Base-by-base conservation (phyloP, 2,113 vertebrate genomes). In the Eulacestoma nigropectus region DNA sequence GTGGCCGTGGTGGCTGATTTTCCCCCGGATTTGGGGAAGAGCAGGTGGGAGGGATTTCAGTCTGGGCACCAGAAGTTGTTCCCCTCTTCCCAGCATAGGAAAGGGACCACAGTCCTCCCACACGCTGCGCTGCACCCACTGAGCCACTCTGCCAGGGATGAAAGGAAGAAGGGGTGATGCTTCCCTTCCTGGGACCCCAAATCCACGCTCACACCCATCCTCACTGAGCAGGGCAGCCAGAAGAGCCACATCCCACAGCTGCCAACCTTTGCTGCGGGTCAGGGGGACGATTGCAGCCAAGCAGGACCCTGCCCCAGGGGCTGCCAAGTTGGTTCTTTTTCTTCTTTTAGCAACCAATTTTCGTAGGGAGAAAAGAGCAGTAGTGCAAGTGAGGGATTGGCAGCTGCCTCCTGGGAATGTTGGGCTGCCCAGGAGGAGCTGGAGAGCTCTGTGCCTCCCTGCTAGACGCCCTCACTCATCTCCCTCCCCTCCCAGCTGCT, bases 1-100 rank as follows among this genome's bases (percentile, higher is more conserved):
- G 1, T 2, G 47, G 49, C 77, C 26, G 2, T 0, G 0, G 8
- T 2, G 21, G 17, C n/a, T 7, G 20, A 73, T 73, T 49, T 62
- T 29, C 49, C 55, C 62, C 50, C 7, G 26, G 32, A 39, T 85
- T 86, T 87, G 30, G 19, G 25, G 42, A 21, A 11, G 10, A 20
- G 39, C 5, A 13, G 27, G 22, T 27, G 60, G 41, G 27, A 27
- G 33, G 32, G 35, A 21, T 84, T 84, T 8, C 16, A 68, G 6
- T 46, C 64, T 42, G 52, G n/a, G 20, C 35, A 75, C 13, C 46
- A 70, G 65, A 63, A 91, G 64, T 49, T 0, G 0, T 83, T 68
- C 53, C 79, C 49, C 35, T 76, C 70, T 90, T 90, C 72, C 64
- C 88, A 84, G 50, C 2, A 0, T 1, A 32, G 37, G 17, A 52